Percentiles rank a stretch among this genome's conserved stretches.
Conservation (phyloP, 2,113 vertebrate species). For the Nematolebias whitei region DNA sequence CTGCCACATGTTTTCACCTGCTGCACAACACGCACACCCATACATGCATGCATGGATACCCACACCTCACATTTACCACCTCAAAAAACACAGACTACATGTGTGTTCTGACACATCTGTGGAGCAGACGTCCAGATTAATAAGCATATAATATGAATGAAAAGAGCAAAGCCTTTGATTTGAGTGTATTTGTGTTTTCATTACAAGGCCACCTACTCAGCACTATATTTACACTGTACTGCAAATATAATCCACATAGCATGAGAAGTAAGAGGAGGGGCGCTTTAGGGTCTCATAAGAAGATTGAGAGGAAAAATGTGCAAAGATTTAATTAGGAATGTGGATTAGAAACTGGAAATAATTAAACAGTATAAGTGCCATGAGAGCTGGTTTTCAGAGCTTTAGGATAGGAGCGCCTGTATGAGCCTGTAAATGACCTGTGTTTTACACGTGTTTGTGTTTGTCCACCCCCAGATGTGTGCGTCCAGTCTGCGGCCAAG, state of each 20-base stretch:
- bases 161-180: conserved; percentile 55
- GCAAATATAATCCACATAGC: conserved; percentile 60
- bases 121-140: conserved; percentile 65
- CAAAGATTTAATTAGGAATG: conserved; percentile 58
- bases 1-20: conserved; percentile 52
- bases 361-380: conserved; percentile 28
- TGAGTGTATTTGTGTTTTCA: conserved; percentile 60
- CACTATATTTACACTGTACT: conserved; percentile 56
- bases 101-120: conserved; percentile 58
- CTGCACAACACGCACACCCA: conserved; percentile 42
- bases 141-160: conserved; percentile 33
- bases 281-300: conserved; percentile 6
- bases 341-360: conserved; percentile 56
- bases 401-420: conserved; percentile 36
- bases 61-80: conserved; percentile 23
- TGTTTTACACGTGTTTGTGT: conserved; percentile 55
- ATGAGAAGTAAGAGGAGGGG: conserved; percentile 23
- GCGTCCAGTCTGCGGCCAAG: conserved; percentile 50
- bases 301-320: conserved; percentile 22
- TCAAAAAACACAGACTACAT: conserved; percentile 11
- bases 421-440: conserved; percentile 29
- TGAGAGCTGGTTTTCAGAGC: conserved; percentile 8
- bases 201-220: conserved; percentile 65
- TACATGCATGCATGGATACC: conserved; percentile 29
- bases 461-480: conserved; percentile 41